Evolutionary conservation across 2,113 vertebrate species (phyloP).

Genomic region (Cheilinus undulatus): DNA sequence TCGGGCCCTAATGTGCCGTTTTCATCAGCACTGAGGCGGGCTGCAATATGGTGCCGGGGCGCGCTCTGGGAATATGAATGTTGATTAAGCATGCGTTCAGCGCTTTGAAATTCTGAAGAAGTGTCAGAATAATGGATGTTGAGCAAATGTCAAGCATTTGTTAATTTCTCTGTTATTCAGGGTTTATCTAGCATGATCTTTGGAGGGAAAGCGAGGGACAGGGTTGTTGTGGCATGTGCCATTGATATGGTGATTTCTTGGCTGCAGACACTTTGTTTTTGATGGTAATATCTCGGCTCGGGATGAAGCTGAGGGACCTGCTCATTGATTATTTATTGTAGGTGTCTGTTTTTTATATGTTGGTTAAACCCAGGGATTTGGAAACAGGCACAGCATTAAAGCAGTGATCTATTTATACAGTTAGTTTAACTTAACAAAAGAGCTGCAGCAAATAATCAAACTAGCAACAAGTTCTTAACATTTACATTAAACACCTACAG

Average conservation of each 20-base stretch:
- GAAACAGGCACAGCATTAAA: constrained; percentile 67
- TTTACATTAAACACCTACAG: too few relatives aligned
- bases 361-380: constrained; percentile 71
- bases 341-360: constrained; percentile 67
- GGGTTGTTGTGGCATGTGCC: constrained; percentile 95
- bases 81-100: constrained; percentile 99
- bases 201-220: constrained; percentile 73
- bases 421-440: constrained; percentile 15
- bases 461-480: background rate
- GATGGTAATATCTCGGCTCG: constrained; percentile 80
- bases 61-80: constrained; percentile 99
- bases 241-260: constrained; percentile 99
- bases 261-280: constrained; percentile 90
- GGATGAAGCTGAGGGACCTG: constrained; percentile 68
- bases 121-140: constrained; percentile 99
- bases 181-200: constrained; percentile 97
- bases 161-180: constrained; percentile 99
- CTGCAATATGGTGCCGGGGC: constrained; percentile 97
- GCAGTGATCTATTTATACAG: constrained; percentile 26
- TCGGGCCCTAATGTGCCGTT: constrained; percentile 95
- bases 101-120: constrained; percentile 98
- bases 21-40: constrained; percentile 98
- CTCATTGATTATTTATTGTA: constrained; percentile 87
- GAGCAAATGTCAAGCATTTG: constrained; percentile 99
- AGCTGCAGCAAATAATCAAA: background rate